phyloP scores from a whole-genome alignment of 2,113 vertebrate species.

The Dipodomys spectabilis region DNA sequence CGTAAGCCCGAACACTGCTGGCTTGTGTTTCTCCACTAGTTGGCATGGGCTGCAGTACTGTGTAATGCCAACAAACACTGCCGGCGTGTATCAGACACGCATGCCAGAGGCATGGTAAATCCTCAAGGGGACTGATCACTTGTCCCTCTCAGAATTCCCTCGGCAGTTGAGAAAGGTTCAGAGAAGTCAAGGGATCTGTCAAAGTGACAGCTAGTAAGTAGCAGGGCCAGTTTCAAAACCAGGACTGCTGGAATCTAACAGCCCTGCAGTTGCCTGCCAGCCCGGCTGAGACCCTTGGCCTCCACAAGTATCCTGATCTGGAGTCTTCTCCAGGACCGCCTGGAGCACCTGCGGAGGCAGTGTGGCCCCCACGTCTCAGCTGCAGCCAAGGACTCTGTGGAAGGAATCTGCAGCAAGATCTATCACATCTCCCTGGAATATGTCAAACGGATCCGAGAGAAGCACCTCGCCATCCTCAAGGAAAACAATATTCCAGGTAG shows the following conservation, averaged over 20 bases:
- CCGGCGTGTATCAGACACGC: slow-evolving; percentile 19
- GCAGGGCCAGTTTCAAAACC: background rate
- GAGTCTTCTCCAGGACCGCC: slow-evolving; percentile 90
- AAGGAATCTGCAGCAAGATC: slow-evolving; percentile 99
- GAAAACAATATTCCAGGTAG: slow-evolving; percentile 92
- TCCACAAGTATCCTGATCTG: background rate
- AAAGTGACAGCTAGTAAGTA: background rate
- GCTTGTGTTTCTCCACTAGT: background rate
- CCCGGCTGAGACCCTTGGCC: background rate
- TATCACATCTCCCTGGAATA: slow-evolving; percentile 97
- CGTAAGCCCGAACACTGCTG: background rate
- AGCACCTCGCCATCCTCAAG: slow-evolving; percentile 94
- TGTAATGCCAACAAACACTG: background rate
- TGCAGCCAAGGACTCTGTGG: slow-evolving; percentile 97
- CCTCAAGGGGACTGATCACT: background rate
- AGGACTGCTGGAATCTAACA: background rate
- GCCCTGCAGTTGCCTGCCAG: background rate
- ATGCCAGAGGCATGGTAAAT: background rate
- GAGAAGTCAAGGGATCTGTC: background rate
- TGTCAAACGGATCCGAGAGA: slow-evolving; percentile 93
- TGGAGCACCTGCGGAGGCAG: slow-evolving; percentile 96
- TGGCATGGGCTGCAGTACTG: background rate
- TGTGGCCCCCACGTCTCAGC: slow-evolving; percentile 96
- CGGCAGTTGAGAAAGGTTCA: background rate
- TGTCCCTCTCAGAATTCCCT: slow-evolving; percentile 6